Evolutionary conservation across 1,140 invertebrate genomes (phyloP), one percentile per base, ranked within the genome.

Genomic region (Zaprionus africanus): DNA sequence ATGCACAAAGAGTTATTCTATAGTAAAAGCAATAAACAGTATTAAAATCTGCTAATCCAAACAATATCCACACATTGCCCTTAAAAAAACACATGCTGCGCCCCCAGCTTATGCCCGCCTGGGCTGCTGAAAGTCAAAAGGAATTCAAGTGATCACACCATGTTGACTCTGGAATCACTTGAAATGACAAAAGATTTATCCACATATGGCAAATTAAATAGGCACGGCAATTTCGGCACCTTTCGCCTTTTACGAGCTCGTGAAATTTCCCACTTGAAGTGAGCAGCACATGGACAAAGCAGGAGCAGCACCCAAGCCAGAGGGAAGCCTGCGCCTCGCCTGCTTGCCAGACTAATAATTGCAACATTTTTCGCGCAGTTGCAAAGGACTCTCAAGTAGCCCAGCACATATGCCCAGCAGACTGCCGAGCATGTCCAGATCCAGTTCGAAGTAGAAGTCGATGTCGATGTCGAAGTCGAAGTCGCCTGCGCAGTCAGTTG

Each of bases 261-360:
- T 51, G 11, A 41, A 83, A 83, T 61, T 86, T 82, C 58, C 82
- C 80, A 62, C 17, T 17, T 75, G 43, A 71, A 71, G 54, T 64
- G 73, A 54, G 31, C 57, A 75, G 64, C 58, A 75, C 26, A 73
- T 58, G 65, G 51, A 26, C 3, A 4, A 5, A 13, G 17, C 38
- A 68, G 56, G 36, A n/a, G 9, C 9, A 11, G 53, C 26, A 28
- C 6, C 6, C 6, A 28, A 28, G 26, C 6, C 6, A 31, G 7
- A 31, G 28, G 1, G 28, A 31, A 31, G 28, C 28, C 28, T 28
- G 26, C 6, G 26, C 26, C 26, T 28, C 26, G 76, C 41, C 84
- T 87, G 85, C 84, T 88, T 88, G 56, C 65, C 51, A 61, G 76
- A 88, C 76, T 88, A 88, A 88, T 88, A 88, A 88, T 88, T 88